These are phyloP conservation scores for Nephrocerus scutellatus DNA, from an alignment of 2,888 invertebrate genomes.

Conservation along the genomic window DNA sequence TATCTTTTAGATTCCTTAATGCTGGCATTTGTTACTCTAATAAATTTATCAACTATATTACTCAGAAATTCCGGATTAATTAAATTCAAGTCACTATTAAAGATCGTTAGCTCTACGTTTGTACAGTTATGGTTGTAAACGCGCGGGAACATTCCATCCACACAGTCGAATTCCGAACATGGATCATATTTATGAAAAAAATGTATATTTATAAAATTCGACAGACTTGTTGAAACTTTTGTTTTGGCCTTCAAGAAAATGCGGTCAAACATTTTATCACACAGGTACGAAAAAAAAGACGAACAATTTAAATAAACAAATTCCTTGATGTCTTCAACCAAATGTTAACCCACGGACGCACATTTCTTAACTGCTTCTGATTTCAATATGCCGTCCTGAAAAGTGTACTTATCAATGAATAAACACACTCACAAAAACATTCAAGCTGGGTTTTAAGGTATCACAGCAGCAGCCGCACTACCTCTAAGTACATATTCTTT, in stretches of 20 bases:
- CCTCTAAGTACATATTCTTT: too few species aligned
- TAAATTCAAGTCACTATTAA: conserved; percentile 22
- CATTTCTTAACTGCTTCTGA: conserved; percentile 1
- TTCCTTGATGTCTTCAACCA: conserved; percentile 7
- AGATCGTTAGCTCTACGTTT: conserved; percentile 27
- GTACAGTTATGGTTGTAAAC: conserved; percentile 27
- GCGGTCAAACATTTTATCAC: conserved; percentile 25
- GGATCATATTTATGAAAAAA: conserved; percentile 21
- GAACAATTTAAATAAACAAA: conserved; percentile 1
- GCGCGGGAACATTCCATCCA: conserved; percentile 34
- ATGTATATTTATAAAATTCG: conserved; percentile 20
- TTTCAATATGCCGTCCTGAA: conserved; percentile 1
- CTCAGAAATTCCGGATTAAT: conserved; percentile 48
- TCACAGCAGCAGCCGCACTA: too few species aligned
- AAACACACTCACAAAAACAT: not conserved
- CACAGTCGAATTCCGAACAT: conserved; percentile 27
- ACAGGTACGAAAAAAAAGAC: not conserved
- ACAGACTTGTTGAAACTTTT: conserved; percentile 20
- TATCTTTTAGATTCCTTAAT: conserved; percentile 42
- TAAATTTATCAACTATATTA: conserved; percentile 54
- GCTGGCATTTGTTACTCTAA: conserved; percentile 51
- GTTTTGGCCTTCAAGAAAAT: conserved; percentile 20
- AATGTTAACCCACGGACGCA: conserved; percentile 8
- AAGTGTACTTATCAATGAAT: not conserved
- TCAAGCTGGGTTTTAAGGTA: too few species aligned